Conservation (phyloP, 2,797 vertebrate species). For the Fringilla coelebs region DNA sequence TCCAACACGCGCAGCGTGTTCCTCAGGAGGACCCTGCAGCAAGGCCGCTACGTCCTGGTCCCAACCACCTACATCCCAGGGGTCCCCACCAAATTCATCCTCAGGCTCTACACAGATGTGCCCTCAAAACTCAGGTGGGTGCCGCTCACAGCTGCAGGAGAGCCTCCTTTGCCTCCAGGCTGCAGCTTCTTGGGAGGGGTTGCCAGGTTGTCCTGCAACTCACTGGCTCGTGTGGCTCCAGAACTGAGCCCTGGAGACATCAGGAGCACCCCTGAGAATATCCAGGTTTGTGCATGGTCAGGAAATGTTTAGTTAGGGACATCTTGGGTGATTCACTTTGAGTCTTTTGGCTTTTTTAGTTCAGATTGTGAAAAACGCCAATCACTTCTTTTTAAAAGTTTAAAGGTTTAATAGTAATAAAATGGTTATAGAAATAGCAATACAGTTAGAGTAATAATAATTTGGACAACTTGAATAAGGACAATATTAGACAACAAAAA, state of each 20-base stretch:
- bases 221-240: background rate
- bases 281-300: background rate
- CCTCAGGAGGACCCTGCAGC: slow-evolving; percentile 75
- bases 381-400: too few relatives aligned
- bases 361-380: too few relatives aligned
- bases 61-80: slow-evolving; percentile 85
- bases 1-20: slow-evolving; percentile 87
- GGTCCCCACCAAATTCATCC: slow-evolving; percentile 80
- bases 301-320: background rate
- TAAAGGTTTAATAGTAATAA: too few relatives aligned
- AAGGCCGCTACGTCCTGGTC: slow-evolving; percentile 87
- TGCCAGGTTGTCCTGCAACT: background rate
- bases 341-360: background rate
- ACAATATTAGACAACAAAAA: too few relatives aligned
- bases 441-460: too few relatives aligned
- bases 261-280: background rate
- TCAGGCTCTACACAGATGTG: slow-evolving; percentile 88
- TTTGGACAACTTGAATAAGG: too few relatives aligned
- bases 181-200: background rate
- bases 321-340: background rate
- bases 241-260: background rate
- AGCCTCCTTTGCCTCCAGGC: background rate
- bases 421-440: too few relatives aligned
- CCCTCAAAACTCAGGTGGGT: slow-evolving; percentile 82
- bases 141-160: background rate